Conservation (phyloP, 1,140 invertebrate genomes). For the Aculops lycopersici region DNA sequence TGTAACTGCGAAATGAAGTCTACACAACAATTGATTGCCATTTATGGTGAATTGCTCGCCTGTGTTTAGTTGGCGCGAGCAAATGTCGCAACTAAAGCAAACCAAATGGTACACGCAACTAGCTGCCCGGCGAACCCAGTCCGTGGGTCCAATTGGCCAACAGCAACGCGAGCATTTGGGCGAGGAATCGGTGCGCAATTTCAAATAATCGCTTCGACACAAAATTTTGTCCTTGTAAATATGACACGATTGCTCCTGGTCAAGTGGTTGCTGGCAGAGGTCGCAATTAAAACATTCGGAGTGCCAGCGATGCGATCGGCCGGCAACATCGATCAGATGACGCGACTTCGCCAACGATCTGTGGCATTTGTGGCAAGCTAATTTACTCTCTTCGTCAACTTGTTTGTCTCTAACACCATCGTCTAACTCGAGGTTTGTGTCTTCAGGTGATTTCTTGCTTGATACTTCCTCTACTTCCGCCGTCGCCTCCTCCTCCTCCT, state of each 20-base stretch:
- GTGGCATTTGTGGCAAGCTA: not conserved
- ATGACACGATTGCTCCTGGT: conserved; percentile 5
- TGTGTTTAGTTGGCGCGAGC: conserved; percentile 75
- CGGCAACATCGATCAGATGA: not conserved
- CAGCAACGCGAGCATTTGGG: conserved; percentile 76
- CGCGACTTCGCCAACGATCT: not conserved
- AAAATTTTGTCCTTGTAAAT: conserved; percentile 7
- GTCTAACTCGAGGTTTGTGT: no score
- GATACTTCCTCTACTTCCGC: no score
- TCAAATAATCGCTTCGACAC: conserved; percentile 6
- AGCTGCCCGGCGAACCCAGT: conserved; percentile 69
- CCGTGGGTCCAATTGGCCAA: conserved; percentile 56
- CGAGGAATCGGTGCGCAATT: conserved; percentile 2
- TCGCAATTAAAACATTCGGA: conserved; percentile 3
- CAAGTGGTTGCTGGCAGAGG: conserved; percentile 6
- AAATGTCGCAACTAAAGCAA: conserved; percentile 89
- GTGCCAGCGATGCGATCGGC: not conserved
- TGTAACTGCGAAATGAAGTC: conserved; percentile 46
- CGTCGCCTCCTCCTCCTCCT: no score
- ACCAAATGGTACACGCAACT: conserved; percentile 86
- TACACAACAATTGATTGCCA: conserved; percentile 65
- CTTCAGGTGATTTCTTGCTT: no score
- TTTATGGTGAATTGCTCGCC: conserved; percentile 88
- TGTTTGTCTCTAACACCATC: no score
- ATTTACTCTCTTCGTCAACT: no score